These are phyloP conservation scores for Cataglyphis albicans DNA, from an alignment of 2,888 invertebrate genomes.

Conservation along the genomic window DNA sequence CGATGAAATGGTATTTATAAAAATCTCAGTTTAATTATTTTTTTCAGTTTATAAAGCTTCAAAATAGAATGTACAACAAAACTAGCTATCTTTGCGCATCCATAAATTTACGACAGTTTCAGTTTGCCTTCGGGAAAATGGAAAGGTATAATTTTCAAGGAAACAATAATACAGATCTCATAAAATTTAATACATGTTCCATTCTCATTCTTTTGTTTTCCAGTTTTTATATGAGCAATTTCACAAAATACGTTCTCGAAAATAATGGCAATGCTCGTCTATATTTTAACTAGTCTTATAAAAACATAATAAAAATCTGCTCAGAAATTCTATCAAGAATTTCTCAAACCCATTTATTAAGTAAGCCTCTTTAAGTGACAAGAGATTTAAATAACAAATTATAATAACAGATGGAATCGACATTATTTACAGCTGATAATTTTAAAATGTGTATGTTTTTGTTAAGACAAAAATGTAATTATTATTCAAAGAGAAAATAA, in stretches of 20 bases:
- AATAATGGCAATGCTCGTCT: constrained; percentile 24
- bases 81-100: not conserved
- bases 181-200: not conserved
- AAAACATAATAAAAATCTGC: constrained; percentile 14
- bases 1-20: not conserved
- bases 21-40: not conserved
- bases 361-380: constrained; percentile 15
- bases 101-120: constrained; percentile 31
- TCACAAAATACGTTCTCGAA: constrained; percentile 25
- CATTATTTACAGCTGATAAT: constrained; percentile 34
- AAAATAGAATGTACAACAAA: not conserved
- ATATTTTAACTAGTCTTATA: constrained; percentile 43
- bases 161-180: constrained; percentile 45
- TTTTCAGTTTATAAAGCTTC: constrained; percentile 4
- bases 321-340: constrained; percentile 24
- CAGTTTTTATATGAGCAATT: constrained; percentile 25
- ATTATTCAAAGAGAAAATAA: not conserved
- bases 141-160: constrained; percentile 61
- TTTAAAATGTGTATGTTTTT: not conserved
- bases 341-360: constrained; percentile 49
- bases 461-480: not conserved
- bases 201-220: constrained; percentile 28
- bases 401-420: constrained; percentile 23
- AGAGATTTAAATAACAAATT: constrained; percentile 53
- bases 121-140: not conserved